Conservation (phyloP, 2,888 invertebrate genomes). For the Xiphydria camelus region DNA sequence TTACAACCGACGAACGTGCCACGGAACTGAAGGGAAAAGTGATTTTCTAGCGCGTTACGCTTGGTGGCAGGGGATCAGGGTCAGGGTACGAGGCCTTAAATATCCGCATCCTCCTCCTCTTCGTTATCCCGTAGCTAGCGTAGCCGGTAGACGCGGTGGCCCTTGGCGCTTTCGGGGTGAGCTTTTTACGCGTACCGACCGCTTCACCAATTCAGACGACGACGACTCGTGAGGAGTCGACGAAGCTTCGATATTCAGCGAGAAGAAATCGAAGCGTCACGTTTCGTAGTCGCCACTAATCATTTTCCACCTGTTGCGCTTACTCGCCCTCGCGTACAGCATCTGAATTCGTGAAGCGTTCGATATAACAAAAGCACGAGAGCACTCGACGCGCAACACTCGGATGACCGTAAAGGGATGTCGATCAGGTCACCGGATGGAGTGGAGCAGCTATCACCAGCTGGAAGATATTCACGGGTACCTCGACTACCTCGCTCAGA, state of each 20-base stretch:
- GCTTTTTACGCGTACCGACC: conserved; percentile 32
- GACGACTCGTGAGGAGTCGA: too few relatives aligned
- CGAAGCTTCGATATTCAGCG: too few relatives aligned
- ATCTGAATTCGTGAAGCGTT: conserved; percentile 38
- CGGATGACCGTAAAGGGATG: too few relatives aligned
- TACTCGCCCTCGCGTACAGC: too few relatives aligned
- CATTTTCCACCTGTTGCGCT: too few relatives aligned
- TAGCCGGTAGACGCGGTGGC: conserved; percentile 44
- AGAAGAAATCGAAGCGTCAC: conserved; percentile 5
- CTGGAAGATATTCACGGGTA: conserved; percentile 71
- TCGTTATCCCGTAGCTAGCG: conserved; percentile 45
- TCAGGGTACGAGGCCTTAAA: conserved; percentile 32
- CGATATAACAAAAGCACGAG: too few relatives aligned
- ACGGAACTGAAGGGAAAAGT: too few relatives aligned
- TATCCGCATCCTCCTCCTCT: conserved; percentile 40
- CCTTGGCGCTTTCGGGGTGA: conserved; percentile 51
- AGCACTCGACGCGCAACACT: too few relatives aligned
- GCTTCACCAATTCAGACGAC: conserved; percentile 42
- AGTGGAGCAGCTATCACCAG: conserved; percentile 79
- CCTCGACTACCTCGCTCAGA: conserved; percentile 71
- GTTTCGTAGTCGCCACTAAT: background rate
- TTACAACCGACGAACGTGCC: too few relatives aligned
- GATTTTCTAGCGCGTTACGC: conserved; percentile 53
- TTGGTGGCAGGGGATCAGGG: conserved; percentile 47
- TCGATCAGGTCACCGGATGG: conserved; percentile 63